These are phyloP conservation scores for Brachionus angularis DNA, from an alignment of 1,140 invertebrate species.

Conservation along the genomic window DNA sequence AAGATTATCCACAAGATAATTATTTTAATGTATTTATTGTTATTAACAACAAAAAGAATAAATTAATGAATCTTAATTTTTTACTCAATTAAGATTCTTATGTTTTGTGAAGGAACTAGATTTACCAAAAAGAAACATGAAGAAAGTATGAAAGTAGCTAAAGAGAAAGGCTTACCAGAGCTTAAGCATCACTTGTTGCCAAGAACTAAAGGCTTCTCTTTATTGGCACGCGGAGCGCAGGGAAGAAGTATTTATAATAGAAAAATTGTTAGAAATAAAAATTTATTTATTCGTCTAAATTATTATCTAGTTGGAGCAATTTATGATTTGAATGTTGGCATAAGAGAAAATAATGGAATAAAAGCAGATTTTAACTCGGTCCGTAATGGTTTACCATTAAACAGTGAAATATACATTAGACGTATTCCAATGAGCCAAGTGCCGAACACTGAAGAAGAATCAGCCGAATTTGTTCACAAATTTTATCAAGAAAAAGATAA, in stretches of 20 bases:
- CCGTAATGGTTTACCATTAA: background rate
- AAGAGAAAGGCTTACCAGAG: slow-evolving; percentile 74
- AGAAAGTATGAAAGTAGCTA: slow-evolving; percentile 79
- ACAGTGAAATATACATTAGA: slow-evolving; percentile 49
- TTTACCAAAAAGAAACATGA: slow-evolving; percentile 81
- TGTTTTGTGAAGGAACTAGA: slow-evolving; percentile 88
- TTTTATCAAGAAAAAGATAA: slow-evolving; percentile 70
- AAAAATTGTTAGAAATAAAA: background rate
- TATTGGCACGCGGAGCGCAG: slow-evolving; percentile 10
- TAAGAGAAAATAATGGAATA: background rate
- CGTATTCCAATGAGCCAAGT: slow-evolving; percentile 75
- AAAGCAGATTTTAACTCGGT: slow-evolving; percentile 17
- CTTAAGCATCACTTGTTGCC: slow-evolving; percentile 85
- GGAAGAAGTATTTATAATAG: background rate
- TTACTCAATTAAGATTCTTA: background rate
- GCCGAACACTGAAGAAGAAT: slow-evolving; percentile 72
- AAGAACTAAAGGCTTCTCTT: slow-evolving; percentile 77
- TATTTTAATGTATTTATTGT: slow-evolving; percentile 51
- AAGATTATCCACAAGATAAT: slow-evolving; percentile 65
- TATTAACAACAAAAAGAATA: no score
- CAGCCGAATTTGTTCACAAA: slow-evolving; percentile 74
- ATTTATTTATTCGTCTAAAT: background rate
- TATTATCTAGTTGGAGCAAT: slow-evolving; percentile 24
- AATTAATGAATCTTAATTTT: background rate
- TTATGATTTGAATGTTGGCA: slow-evolving; percentile 39